These are phyloP conservation scores for Teleogryllus oceanicus DNA, from an alignment of 2,888 invertebrate species.

Conservation along the genomic window DNA sequence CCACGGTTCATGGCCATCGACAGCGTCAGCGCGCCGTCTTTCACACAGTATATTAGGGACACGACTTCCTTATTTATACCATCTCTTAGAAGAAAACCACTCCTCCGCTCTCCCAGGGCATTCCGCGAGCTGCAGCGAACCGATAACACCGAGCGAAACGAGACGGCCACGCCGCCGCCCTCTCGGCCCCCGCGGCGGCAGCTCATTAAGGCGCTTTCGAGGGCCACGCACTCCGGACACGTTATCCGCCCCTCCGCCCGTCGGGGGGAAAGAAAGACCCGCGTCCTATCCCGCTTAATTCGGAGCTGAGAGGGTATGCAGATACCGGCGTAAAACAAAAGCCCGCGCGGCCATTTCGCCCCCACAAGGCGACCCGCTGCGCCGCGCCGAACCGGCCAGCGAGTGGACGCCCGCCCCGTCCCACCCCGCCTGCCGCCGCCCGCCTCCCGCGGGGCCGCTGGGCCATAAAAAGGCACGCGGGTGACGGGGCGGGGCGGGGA, in stretches of 20 bases:
- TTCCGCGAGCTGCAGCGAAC: background rate
- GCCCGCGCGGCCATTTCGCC: background rate
- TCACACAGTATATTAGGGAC: no score
- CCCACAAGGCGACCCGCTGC: background rate
- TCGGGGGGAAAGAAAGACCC: background rate
- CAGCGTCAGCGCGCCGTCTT: no score
- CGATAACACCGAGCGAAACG: background rate
- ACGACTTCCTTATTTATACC: no score
- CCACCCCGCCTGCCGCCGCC: background rate
- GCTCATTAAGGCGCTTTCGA: background rate
- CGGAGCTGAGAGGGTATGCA: constrained; percentile 7
- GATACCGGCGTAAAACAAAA: background rate
- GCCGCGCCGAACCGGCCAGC: constrained; percentile 19
- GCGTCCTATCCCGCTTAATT: background rate
- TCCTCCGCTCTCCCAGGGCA: background rate
- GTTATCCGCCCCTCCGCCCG: background rate
- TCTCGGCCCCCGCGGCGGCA: background rate
- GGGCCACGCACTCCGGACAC: background rate
- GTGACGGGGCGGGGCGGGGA: constrained; percentile 19
- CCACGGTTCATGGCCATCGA: no score
- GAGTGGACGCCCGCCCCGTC: background rate
- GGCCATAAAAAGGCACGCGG: background rate
- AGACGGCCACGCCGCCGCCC: background rate
- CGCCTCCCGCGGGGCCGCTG: background rate
- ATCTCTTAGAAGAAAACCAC: no score